phyloP scores from a whole-genome alignment of 2,113 vertebrate species.

The Apus apus region DNA sequence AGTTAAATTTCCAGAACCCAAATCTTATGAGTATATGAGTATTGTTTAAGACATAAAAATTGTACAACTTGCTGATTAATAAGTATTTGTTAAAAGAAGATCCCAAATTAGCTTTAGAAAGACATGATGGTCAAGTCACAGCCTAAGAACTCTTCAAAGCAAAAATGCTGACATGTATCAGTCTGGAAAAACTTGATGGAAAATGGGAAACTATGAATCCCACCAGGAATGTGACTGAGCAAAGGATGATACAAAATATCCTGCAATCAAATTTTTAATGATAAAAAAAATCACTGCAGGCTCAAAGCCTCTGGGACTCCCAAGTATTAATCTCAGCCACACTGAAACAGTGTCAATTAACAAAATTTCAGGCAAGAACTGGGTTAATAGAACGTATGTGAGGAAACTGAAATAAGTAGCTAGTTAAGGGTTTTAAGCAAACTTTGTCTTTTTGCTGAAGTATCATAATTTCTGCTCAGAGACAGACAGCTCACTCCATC shows the following conservation, averaged over 20 bases:
- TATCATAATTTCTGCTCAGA: not conserved
- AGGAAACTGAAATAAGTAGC: not conserved
- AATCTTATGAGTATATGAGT: accelerated
- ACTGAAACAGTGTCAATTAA: not conserved
- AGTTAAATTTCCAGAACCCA: not conserved
- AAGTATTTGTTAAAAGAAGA: not conserved
- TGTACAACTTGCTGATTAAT: not conserved
- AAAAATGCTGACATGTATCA: not conserved
- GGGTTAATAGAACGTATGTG: conserved; percentile 35
- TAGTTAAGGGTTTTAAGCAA: not conserved
- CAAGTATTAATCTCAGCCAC: not conserved
- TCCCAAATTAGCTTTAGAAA: not conserved
- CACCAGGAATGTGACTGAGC: not conserved
- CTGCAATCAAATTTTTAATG: not conserved
- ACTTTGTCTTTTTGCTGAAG: not conserved
- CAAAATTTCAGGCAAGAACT: not conserved
- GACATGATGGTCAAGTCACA: not conserved
- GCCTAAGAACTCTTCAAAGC: not conserved
- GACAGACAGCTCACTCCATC: not conserved
- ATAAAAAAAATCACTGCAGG: not conserved
- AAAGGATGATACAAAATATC: not conserved
- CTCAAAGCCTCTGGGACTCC: conserved; percentile 16
- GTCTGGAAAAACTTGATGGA: not conserved
- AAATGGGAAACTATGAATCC: not conserved
- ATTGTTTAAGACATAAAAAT: not conserved